Base-by-base conservation (phyloP, 92 coral and sea anemone genomes). In the Actinernus sp. region DNA sequence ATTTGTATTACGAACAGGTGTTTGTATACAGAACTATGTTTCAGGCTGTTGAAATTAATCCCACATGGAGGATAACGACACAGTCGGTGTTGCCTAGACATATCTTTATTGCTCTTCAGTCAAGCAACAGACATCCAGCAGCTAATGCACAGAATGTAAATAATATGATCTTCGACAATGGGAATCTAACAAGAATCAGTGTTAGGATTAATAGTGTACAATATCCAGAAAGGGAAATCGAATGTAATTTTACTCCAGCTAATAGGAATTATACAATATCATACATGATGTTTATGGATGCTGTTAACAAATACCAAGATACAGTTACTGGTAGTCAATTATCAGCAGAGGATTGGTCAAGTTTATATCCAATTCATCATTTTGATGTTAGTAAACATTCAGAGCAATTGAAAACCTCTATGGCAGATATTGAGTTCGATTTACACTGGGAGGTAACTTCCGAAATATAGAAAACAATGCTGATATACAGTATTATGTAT, bases 1-100 rank as follows among this genome's bases (percentile, higher is more conserved):
- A 55, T 8, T 1, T 29, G 1, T 55, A 55, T 23, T 55, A 23
- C 22, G 61, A 55, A 13, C 61, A 55, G 22, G 39, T 55, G 0
- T 16, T 37, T 2, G 61, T 55, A n/a, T 55, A 55, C 38, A 26
- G 61, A 27, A 55, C 61, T 23, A 55, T 55, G 61, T 55, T 23
- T 19, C 38, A 55, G 28, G 41, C 61, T n/a, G 22, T 38, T 12
- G 61, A 55, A 14, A 55, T 38, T 2, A 55, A 16, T 4, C 61
- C 61, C 2, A 55, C 61, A 29, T 55, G 61, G 61, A 55, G 61
- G 22, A 4, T 55, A 0, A 55, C 61, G 3, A 7, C 61, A 0
- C 21, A 23, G 0, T 17, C 61, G 0, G 61, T 37, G 2, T 19
- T 29, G 22, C 61, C 61, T 0, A 55, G 61, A 1, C 61, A 25